A percentile compares a stretch with the other conserved stretches of the same genome.
Evolutionary conservation across 2,888 invertebrate species (phyloP).

Genomic region (Nycteola revayana): DNA sequence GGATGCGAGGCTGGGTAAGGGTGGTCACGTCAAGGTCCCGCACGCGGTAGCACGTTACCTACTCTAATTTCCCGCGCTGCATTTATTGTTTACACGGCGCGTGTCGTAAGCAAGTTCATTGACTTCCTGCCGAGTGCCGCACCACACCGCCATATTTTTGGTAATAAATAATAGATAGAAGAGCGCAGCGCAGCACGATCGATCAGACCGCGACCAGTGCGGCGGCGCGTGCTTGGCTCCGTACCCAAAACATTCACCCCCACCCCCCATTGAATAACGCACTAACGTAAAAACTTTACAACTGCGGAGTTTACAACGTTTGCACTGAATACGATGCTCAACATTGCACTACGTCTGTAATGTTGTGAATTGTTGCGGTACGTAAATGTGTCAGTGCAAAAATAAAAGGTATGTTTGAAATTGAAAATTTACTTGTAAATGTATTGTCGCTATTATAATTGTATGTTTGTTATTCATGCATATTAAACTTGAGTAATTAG

Average conservation of each 20-base stretch:
- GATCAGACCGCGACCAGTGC: conserved; percentile 63
- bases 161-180: conserved; percentile 77
- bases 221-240: conserved; percentile 56
- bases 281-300: conserved; percentile 20
- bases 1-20: too few species aligned
- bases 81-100: conserved; percentile 68
- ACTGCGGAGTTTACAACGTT: conserved; percentile 4
- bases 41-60: conserved; percentile 10
- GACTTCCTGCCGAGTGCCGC: conserved; percentile 65
- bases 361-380: too few species aligned
- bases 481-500: too few species aligned
- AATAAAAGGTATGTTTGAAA: too few species aligned
- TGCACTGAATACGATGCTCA: too few species aligned
- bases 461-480: too few species aligned
- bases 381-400: too few species aligned
- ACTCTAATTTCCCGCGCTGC: conserved; percentile 62
- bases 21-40: conserved; percentile 17
- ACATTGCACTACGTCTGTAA: too few species aligned
- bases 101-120: conserved; percentile 53
- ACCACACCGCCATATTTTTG: conserved; percentile 76
- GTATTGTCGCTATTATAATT: too few species aligned
- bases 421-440: too few species aligned
- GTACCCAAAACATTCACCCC: conserved; percentile 66
- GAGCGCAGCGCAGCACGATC: conserved; percentile 69
- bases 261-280: conserved; percentile 26